Evolutionary conservation across 37 sponge, comb jelly and placozoan genomes (phyloP).

Genomic region (Eunapius fragilis): DNA sequence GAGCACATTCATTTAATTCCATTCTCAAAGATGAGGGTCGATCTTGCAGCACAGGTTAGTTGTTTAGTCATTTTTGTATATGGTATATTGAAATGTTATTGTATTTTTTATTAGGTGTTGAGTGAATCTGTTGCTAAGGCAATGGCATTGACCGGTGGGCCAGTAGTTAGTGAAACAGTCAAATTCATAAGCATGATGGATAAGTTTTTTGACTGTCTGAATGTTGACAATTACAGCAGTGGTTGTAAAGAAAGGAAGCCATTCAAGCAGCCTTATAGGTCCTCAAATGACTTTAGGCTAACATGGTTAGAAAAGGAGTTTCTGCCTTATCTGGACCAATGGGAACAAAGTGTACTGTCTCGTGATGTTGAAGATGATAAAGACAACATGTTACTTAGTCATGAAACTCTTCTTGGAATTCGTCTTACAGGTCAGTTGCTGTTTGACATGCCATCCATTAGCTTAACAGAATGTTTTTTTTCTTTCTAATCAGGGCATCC

Average conservation of each 20-base stretch:
- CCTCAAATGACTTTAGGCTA: neutral
- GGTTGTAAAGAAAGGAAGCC: neutral
- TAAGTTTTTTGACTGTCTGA: conserved; percentile 49
- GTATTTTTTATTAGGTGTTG: conserved; percentile 6
- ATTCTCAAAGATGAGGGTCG: neutral
- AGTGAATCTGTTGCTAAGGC: conserved; percentile 34
- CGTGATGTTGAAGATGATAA: neutral
- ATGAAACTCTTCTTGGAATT: no score
- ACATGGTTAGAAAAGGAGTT: conserved; percentile 13
- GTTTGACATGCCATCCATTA: no score
- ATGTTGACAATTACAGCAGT: conserved; percentile 18
- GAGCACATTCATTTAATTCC: neutral
- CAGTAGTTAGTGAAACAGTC: conserved; percentile 15
- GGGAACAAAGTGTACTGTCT: conserved; percentile 15
- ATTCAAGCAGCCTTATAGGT: neutral
- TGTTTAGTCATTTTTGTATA: neutral
- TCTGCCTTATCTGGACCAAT: conserved; percentile 30
- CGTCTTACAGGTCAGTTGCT: no score
- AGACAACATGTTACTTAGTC: neutral
- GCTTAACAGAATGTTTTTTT: no score
- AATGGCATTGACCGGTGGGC: neutral
- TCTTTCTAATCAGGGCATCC: no score
- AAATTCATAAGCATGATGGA: conserved; percentile 18
- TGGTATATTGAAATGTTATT: neutral
- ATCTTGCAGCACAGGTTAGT: conserved; percentile 14